Base-by-base conservation (phyloP, 2,113 vertebrate genomes). In the Phaethornis superciliosus region DNA sequence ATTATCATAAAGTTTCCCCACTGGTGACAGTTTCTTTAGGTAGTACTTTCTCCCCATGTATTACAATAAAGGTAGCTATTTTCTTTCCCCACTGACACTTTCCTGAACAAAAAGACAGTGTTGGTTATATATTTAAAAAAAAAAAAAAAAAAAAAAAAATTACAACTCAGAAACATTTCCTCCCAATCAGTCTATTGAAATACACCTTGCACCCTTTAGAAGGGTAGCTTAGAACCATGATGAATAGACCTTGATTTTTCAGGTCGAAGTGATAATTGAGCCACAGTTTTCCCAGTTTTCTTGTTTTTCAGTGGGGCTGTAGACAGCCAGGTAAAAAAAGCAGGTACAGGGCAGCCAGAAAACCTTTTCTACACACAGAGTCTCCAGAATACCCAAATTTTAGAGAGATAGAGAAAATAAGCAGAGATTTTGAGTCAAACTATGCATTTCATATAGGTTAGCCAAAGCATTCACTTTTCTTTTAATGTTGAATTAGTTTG, bases 191-290 rank as follows among this genome's bases (percentile, higher is more conserved):
- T 40, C 59, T 62, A 67, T 83, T 93, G 91, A 87, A 96, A 92
- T 65, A 35, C 78, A 81, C 18, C 22, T 95, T 85, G 19, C 24
- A 79, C 54, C 12, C 30, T 84, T 0, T 2, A 78, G 86, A 92
- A 86, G 6, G 23, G 3, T 7, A 85, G 14, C 27, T 72, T 54
- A 81, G 59, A 81, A 65, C 15, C 6, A 15, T 67, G 56, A 87
- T 94, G 84, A 96, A 92, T 91, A 81, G 75, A n/a, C 33, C 70
- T 90, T 94, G 89, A 89, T 95, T 93, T 96, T 87, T 13, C 58
- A 89, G 62, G 58, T 75, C 27, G 68, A 54, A 81, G 54, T 60
- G 49, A 81, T 76, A 87, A 89, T 54, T 81, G 65, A 89, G 32
- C 21, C n/a, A 54, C 14, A 60, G 54, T 56, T 40, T 65, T 85